Base-by-base conservation (phyloP, 2,797 vertebrate genomes). In the Pagetopsis macropterus region DNA sequence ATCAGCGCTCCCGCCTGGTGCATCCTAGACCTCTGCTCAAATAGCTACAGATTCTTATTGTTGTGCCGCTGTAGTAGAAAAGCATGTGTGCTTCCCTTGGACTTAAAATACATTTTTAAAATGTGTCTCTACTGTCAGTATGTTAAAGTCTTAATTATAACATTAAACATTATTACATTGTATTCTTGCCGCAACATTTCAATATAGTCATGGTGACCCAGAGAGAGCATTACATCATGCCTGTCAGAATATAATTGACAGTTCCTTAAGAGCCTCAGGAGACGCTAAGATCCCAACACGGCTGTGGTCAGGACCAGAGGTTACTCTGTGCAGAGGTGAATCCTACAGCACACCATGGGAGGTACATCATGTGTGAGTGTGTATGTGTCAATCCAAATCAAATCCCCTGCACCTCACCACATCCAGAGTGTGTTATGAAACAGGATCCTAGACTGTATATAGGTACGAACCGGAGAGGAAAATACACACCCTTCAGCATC, bases 401-500 rank as follows among this genome's bases (percentile, higher is more conserved):
- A 76, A 58, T 71, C 40, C 44, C 41, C 9, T 57, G 61, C 37
- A 66, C 45, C 23, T 65, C 46, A 56, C 72, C 76, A 65, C 71
- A 74, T 78, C 61, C 54, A 86, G 61, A 74, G 21, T 27, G 74
- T 79, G 81, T 90, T 91, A 81, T 82, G 81, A 94, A 93, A 94
- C 88, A 80, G 82, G 75, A 90, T 78, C 71, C 72, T 71, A 52
- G 43, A 71, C 60, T 64, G 76, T 84, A 81, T 90, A 91, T 87
- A 90, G 87, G 89, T 86, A 84, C 65, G 77, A 82, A 79, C 61
- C 27, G 0, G 23, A 70, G 71, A 84, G 91, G 91, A 90, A 93
- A 85, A 89, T 48, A 68, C 90, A 93, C 90, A 62, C 91, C 91
- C 92, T 79, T 75, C 81, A 85, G 85, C 82, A 93, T 94, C 93